phyloP scores from a whole-genome alignment of 2,888 invertebrate species.

The Coelopa pilipes region DNA sequence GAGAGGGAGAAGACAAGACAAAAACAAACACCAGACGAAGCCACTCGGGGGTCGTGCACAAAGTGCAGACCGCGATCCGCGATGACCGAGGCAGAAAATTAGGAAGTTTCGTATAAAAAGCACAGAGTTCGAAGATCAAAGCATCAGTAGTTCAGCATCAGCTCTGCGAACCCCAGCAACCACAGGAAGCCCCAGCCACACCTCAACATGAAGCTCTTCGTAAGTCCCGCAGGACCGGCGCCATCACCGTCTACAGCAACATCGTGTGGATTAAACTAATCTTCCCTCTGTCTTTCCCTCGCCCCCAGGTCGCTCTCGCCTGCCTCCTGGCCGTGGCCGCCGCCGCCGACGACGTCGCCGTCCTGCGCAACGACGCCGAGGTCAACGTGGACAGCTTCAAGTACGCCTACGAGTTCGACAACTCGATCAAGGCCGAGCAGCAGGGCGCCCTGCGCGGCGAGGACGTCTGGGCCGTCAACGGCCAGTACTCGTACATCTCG shows the following conservation, averaged over 20 bases:
- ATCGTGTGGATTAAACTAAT: neutral
- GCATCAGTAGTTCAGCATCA: constrained; percentile 45
- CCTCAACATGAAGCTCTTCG: constrained; percentile 46
- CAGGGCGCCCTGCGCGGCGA: constrained; percentile 45
- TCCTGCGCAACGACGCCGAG: constrained; percentile 50
- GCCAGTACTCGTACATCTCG: constrained; percentile 44
- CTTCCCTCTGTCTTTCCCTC: neutral
- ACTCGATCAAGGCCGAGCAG: constrained; percentile 51
- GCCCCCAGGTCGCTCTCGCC: constrained; percentile 54
- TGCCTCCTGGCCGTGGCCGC: constrained; percentile 53
- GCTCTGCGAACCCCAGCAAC: constrained; percentile 36
- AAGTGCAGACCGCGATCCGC: too few species aligned
- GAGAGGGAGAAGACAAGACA: too few species aligned
- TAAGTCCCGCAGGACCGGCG: constrained; percentile 39
- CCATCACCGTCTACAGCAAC: neutral
- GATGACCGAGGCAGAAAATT: neutral
- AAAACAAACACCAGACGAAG: too few species aligned
- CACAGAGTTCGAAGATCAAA: constrained; percentile 34
- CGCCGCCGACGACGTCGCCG: constrained; percentile 52
- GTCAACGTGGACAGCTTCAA: constrained; percentile 52
- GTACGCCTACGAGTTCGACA: constrained; percentile 52
- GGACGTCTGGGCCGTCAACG: constrained; percentile 46
- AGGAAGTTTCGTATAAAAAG: constrained; percentile 38
- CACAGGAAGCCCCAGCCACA: constrained; percentile 22
- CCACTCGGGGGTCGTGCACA: too few species aligned